Base-by-base conservation (phyloP, 2,888 invertebrate species). In the Drosophila vallismaia region DNA sequence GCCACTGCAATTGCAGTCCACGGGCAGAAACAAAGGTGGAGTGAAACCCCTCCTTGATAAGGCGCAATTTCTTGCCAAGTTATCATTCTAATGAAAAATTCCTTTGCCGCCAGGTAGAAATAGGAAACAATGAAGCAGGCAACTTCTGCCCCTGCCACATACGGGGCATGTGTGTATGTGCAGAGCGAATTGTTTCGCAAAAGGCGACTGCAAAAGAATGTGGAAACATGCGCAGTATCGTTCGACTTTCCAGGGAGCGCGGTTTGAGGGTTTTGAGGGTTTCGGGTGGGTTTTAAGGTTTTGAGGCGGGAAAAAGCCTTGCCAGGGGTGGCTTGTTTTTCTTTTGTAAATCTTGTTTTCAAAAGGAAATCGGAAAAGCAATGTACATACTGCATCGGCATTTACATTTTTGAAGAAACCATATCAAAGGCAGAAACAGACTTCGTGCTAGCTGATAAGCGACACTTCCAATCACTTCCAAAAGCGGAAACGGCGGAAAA, bases 71-170 rank as follows among this genome's bases (percentile, higher is more conserved):
- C 49, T 50, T 38, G 51, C 26, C 33, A 62, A 70, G 69, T 75
- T 81, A 58, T 71, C 62, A 69, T 79, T 79, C 66, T 52, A 79
- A 81, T 72, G 71, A 63, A 81, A 81, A 85, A 85, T 87, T 66
- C 79, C 81, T 75, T 52, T 24, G 10, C 49, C 45, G n/a, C 31
- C 83, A 79, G 86, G 86, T 79, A 50, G 12, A 73, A 57, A 6
- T 31, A 50, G 49, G 67, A 71, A 74, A 83, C 75, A 81, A 77
- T 71, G 79, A 71, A 62, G 60, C 51, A 48, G 64, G 60, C 51
- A 48, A 48, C 45, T 70, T 72, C 46, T 50, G 40, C 49, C 63
- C 53, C 63, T 44, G 19, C 19, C 19, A 60, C 36, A 62, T 60
- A 19, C 19, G 19, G 19, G 19, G 19, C 19, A 19, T 19, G 19